Percentiles rank a stretch among this genome's conserved stretches.
These are phyloP conservation scores for Tenrec ecaudatus DNA, from an alignment of 2,113 vertebrate genomes.

Conservation along the genomic window DNA sequence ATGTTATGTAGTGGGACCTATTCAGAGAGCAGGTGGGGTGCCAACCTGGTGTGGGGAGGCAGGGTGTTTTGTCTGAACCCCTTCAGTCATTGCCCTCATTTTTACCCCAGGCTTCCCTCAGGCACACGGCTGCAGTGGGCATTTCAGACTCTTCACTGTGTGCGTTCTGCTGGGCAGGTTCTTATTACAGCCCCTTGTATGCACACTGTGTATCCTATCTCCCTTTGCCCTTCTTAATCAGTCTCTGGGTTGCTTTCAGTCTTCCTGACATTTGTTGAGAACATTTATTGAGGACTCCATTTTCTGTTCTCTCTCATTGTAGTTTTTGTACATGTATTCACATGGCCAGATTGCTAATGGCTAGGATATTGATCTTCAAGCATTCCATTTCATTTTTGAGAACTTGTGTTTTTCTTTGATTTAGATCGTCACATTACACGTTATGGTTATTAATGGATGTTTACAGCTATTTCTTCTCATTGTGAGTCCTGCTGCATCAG, in stretches of 20 bases:
- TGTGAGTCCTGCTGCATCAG: not conserved
- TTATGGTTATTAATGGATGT: not conserved
- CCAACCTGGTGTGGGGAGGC: too few species aligned
- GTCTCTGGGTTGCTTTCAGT: too few species aligned
- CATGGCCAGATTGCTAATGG: too few species aligned
- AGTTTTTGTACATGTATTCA: too few species aligned
- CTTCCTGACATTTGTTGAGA: too few species aligned
- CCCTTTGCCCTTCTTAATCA: not conserved
- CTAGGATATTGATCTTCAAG: too few species aligned
- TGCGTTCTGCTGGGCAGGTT: not conserved
- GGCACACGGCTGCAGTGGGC: not conserved
- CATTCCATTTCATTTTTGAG: too few species aligned
- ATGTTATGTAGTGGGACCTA: not conserved
- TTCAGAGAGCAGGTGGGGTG: not conserved
- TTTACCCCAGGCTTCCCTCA: not conserved
- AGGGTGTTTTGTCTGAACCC: not conserved
- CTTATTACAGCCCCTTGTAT: not conserved
- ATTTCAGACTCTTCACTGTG: not conserved
- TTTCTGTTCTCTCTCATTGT: too few species aligned
- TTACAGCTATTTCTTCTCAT: not conserved
- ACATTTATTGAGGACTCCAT: too few species aligned
- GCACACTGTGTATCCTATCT: not conserved
- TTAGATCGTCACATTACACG: not conserved
- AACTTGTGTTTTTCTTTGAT: too few species aligned
- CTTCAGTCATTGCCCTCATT: not conserved